Conservation (phyloP, 2,113 vertebrate genomes). For the Rissa tridactyla region DNA sequence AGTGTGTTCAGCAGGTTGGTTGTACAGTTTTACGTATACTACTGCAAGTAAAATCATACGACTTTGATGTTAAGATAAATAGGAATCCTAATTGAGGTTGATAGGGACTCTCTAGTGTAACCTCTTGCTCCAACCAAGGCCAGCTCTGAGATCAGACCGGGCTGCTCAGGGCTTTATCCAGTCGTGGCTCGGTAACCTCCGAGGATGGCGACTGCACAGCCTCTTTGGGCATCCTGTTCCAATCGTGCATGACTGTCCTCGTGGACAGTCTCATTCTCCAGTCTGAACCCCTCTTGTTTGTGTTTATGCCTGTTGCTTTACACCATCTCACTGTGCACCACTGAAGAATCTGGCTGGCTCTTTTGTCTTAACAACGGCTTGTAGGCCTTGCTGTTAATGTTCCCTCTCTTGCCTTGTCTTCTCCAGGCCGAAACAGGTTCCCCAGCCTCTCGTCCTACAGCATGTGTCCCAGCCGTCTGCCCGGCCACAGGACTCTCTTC, state of each 20-base stretch:
- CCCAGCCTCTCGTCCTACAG: not conserved
- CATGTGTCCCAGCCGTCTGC: not conserved
- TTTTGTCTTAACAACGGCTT: not conserved
- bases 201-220: not conserved
- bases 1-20: not conserved
- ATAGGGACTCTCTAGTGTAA: not conserved
- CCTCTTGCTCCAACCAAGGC: not conserved
- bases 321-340: too few species aligned
- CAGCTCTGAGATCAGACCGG: not conserved
- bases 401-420: not conserved
- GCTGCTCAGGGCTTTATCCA: not conserved
- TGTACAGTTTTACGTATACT: not conserved
- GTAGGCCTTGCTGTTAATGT: not conserved
- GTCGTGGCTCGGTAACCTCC: rapidly evolving
- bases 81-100: not conserved
- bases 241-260: not conserved
- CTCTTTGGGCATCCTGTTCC: not conserved
- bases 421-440: not conserved
- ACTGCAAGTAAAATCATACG: not conserved
- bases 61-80: not conserved
- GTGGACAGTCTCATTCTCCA: too few species aligned
- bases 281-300: not conserved
- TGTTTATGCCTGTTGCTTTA: not conserved
- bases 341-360: not conserved
- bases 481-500: not conserved